Evolutionary conservation across 2,888 invertebrate genomes (phyloP).

Genomic region (Schizotus pectinicornis): DNA sequence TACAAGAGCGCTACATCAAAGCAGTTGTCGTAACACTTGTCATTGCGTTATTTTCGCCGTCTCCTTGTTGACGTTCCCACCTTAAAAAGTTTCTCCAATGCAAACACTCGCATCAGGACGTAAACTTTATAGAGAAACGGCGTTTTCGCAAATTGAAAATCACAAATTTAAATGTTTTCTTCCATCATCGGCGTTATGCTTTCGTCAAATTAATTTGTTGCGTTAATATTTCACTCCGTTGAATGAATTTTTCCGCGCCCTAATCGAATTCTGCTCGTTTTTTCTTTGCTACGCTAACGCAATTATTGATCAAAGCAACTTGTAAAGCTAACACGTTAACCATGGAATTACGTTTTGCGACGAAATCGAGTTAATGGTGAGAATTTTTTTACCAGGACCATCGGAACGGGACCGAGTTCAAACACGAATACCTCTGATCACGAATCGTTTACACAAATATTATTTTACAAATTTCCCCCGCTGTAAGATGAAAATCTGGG

Average conservation of each 20-base stretch:
- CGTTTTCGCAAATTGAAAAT: background rate
- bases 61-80: no score
- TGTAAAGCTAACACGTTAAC: slow-evolving; percentile 21
- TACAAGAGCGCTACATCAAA: no score
- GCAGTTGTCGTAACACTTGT: no score
- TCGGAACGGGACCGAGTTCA: no score
- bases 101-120: background rate
- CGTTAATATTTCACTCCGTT: background rate
- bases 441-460: no score
- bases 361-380: no score
- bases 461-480: no score
- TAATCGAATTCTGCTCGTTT: background rate
- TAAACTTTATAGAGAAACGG: background rate
- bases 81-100: slow-evolving; percentile 15
- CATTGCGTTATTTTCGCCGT: no score
- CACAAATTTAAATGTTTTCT: background rate
- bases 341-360: slow-evolving; percentile 7
- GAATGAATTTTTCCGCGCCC: background rate
- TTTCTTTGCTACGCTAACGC: background rate
- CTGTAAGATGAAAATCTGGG: no score
- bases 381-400: no score
- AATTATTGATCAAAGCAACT: slow-evolving; percentile 23
- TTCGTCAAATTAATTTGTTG: background rate
- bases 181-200: background rate
- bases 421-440: no score